These are phyloP conservation scores for Linyphia triangularis DNA, from an alignment of 2,888 invertebrate genomes.

Conservation along the genomic window DNA sequence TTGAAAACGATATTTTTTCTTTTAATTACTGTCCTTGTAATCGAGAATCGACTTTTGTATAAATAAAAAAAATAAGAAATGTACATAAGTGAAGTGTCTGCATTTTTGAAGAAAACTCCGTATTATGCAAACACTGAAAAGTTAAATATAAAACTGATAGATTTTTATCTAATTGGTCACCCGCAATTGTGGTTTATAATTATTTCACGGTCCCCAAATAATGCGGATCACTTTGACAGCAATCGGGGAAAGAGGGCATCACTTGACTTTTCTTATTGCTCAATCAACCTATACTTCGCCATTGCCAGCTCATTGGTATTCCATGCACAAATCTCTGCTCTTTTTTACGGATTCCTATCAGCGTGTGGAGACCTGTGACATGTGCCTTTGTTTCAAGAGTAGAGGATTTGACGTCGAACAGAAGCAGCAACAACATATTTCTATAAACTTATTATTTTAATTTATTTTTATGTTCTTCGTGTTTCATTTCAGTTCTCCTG, in stretches of 20 bases:
- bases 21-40: no score
- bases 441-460: no score
- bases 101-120: not conserved
- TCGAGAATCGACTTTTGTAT: no score
- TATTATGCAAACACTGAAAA: not conserved
- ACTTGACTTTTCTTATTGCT: conserved; percentile 20
- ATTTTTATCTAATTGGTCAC: not conserved
- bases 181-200: conserved; percentile 33
- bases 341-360: conserved; percentile 25
- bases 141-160: conserved; percentile 3
- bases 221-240: conserved; percentile 31
- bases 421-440: no score
- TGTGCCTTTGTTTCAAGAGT: conserved; percentile 30
- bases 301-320: conserved; percentile 47
- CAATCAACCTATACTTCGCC: conserved; percentile 53
- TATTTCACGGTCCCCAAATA: conserved; percentile 42
- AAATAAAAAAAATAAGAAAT: no score
- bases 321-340: conserved; percentile 12
- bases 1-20: no score
- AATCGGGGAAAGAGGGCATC: not conserved
- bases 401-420: not conserved
- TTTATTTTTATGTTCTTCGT: no score
- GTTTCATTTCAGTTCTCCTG: no score
- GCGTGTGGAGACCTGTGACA: conserved; percentile 38
- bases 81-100: not conserved